Base-by-base conservation (phyloP, 2,888 invertebrate genomes). In the Pandemis corylana region DNA sequence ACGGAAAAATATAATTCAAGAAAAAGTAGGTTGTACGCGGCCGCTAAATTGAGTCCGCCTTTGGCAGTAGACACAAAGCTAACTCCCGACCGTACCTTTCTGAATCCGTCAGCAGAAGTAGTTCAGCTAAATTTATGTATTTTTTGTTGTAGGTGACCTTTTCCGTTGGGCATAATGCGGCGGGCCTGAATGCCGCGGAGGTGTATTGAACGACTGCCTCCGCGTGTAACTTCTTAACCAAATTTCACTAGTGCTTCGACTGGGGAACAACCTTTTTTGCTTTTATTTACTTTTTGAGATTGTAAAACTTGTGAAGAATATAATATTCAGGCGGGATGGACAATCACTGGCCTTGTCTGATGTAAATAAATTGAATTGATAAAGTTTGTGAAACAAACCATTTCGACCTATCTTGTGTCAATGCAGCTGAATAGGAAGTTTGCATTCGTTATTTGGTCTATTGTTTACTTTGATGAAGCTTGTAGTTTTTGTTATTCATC, bases 241-340 rank as follows among this genome's bases (percentile, higher is more conserved):
- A 85, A 87, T 89, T 87, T 80, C 81, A 81, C 80, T 80, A 84
- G 79, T 82, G 80, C 81, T 78, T 77, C 78, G 82, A 81, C 81
- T 77, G 71, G 87, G 86, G 89, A 87, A 86, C 83, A 85, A 81
- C 84, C 85, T 81, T 84, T 87, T 89, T 87, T 53, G 53, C 51
- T 20, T 74, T 65, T 49, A 20, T 13, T 49, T 65, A 13, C 46
- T 46, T 59, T 70, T 64, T 28, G 42, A 36, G 66, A 61, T 28
- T 74, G 53, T 65, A 66, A 66, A 66, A 74, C 51, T 74, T 62
- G 49, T 41, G 28, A 73, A n/a, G n/a, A 51, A 61, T 51, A 61
- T 61, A 49, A 69, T 59, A 68, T 10, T 49, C 36, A 61, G 36
- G 5, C 49, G 36, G 46, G 7, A 36, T 4, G 44, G 64, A 42